phyloP scores from a whole-genome alignment of 2,888 invertebrate species.

The Thymelicus lineola region DNA sequence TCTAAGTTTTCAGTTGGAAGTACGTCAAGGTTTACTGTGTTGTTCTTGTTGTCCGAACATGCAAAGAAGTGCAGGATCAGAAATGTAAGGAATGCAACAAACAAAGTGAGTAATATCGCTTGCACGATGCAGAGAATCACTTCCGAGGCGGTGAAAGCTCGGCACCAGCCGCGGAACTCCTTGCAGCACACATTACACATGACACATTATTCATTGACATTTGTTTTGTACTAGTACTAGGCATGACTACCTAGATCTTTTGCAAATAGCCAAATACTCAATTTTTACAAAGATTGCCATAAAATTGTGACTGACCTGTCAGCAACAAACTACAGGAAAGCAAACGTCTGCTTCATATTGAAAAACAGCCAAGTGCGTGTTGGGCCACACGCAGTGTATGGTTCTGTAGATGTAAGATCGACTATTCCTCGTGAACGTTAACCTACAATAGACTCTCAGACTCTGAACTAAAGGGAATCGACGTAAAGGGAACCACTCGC shows the following conservation, averaged over 20 bases:
- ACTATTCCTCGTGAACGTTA: too few relatives aligned
- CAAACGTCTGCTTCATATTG: too few relatives aligned
- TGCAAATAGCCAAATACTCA: background rate
- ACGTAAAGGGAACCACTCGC: too few relatives aligned
- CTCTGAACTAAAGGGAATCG: too few relatives aligned
- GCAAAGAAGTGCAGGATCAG: conserved; percentile 63
- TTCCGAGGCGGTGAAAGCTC: conserved; percentile 69
- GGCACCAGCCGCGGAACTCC: conserved; percentile 69
- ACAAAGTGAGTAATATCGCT: conserved; percentile 55
- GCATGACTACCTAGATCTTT: conserved; percentile 57
- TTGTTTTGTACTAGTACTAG: conserved; percentile 41
- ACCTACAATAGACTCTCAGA: too few relatives aligned
- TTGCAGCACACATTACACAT: conserved; percentile 68
- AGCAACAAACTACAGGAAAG: background rate
- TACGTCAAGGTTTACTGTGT: background rate
- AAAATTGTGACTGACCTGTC: background rate
- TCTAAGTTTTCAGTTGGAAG: background rate
- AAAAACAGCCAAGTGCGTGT: too few relatives aligned
- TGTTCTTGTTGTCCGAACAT: conserved; percentile 47
- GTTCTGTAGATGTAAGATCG: too few relatives aligned
- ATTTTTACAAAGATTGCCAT: too few relatives aligned
- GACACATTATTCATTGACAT: conserved; percentile 38
- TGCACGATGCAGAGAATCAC: conserved; percentile 57
- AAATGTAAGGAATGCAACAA: conserved; percentile 61
- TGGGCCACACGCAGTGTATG: too few relatives aligned